Percentiles rank a stretch among this genome's conserved stretches.
Evolutionary conservation across 1,140 invertebrate species (phyloP).

Genomic region (Anastrepha ludens): DNA sequence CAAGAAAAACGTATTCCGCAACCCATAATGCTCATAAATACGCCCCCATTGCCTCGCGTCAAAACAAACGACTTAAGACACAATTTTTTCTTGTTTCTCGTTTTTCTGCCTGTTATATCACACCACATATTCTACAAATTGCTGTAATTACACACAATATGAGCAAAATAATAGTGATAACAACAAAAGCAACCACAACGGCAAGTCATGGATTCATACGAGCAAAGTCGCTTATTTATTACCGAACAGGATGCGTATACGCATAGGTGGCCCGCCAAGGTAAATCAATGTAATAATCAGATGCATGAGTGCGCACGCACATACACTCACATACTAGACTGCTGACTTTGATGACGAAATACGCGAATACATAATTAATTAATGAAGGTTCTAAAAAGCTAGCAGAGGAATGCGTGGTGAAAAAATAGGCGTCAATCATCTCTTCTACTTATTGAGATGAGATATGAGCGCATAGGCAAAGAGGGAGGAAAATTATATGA

Average conservation of each 20-base stretch:
- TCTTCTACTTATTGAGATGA: neutral
- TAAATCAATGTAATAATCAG: constrained; percentile 43
- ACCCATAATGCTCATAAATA: constrained; percentile 8
- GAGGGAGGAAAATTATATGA: neutral
- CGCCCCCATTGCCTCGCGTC: neutral
- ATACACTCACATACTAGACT: neutral
- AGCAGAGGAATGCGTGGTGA: neutral
- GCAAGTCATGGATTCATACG: neutral
- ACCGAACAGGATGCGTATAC: constrained; percentile 40
- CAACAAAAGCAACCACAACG: neutral
- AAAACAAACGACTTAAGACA: neutral
- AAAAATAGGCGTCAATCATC: neutral
- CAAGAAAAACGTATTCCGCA: neutral
- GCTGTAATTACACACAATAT: constrained; percentile 11
- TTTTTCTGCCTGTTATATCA: neutral
- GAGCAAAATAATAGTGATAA: constrained; percentile 31
- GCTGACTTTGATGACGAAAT: constrained; percentile 30
- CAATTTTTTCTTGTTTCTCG: neutral
- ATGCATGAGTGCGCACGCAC: constrained; percentile 1
- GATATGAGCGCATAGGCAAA: neutral
- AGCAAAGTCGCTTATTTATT: constrained; percentile 43
- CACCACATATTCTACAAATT: constrained; percentile 3
- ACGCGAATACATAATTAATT: neutral
- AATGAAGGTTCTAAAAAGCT: constrained; percentile 22
- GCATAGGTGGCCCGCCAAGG: constrained; percentile 36